These are phyloP conservation scores for Magallana ariakensis DNA, from an alignment of 1,140 invertebrate species.

Conservation along the genomic window DNA sequence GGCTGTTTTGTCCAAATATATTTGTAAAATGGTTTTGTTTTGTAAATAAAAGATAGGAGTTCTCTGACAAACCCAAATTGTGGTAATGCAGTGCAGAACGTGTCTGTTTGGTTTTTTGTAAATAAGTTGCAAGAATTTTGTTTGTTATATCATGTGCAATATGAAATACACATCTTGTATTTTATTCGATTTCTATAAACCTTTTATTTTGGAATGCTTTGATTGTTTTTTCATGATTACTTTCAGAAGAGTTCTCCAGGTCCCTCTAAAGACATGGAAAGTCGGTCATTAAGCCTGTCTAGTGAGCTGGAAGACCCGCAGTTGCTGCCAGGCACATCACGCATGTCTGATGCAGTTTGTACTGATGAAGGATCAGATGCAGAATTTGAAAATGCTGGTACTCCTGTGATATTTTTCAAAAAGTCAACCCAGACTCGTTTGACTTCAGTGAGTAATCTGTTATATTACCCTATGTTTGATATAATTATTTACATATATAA, in stretches of 20 bases:
- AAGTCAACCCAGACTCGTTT: slow-evolving; percentile 1
- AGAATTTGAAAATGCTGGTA: slow-evolving; percentile 22
- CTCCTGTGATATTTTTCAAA: slow-evolving; percentile 5
- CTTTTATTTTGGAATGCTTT: not conserved
- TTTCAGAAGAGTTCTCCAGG: slow-evolving; percentile 3
- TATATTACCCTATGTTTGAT: not conserved
- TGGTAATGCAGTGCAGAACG: no score
- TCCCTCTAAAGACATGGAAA: not conserved
- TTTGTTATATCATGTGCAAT: no score
- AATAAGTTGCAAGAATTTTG: no score
- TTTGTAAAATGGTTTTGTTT: not conserved
- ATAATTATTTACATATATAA: not conserved
- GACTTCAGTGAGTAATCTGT: not conserved
- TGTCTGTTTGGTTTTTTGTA: no score
- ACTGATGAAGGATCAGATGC: slow-evolving; percentile 4
- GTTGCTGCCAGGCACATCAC: not conserved
- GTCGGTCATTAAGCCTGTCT: not conserved
- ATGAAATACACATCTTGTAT: not conserved
- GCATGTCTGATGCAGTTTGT: not conserved
- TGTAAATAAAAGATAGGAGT: not conserved
- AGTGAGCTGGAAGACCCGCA: not conserved
- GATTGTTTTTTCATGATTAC: not conserved
- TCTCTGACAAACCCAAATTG: not conserved
- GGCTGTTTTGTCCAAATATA: not conserved
- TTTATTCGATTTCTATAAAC: not conserved